Percentiles rank a stretch among this genome's conserved stretches.
Evolutionary conservation across 1,140 invertebrate genomes (phyloP).

Genomic region (Meteorus sp.): DNA sequence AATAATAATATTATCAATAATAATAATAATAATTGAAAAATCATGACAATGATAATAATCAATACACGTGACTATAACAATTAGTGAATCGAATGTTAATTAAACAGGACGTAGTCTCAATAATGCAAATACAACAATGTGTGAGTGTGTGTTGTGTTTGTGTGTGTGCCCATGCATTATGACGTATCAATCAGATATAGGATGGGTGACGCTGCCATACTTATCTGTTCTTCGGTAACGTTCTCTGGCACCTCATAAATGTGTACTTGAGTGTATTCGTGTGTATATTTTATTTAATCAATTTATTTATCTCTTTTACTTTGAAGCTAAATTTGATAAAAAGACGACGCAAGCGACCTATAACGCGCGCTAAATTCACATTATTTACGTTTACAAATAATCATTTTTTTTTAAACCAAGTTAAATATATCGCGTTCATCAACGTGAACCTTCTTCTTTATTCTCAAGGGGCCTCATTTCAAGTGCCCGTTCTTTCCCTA

Average conservation of each 20-base stretch:
- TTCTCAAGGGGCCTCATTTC: conserved; percentile 26
- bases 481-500: conserved; percentile 29
- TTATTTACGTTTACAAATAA: conserved; percentile 31
- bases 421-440: conserved; percentile 17
- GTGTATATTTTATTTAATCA: conserved; percentile 24
- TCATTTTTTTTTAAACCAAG: conserved; percentile 18
- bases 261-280: conserved; percentile 13
- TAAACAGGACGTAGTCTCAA: no score
- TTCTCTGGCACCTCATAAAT: no score
- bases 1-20: conserved; percentile 17
- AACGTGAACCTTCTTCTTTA: conserved; percentile 25
- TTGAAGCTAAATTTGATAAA: conserved; percentile 32
- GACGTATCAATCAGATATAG: no score
- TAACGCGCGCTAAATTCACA: conserved; percentile 40
- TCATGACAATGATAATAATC: neutral
- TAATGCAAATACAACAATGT: no score
- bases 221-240: no score
- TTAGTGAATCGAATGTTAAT: neutral
- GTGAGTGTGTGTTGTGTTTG: no score
- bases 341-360: conserved; percentile 40
- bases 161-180: no score
- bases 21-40: conserved; percentile 13
- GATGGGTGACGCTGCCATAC: no score
- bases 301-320: conserved; percentile 17
- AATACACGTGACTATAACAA: neutral